Conservation (phyloP, 2,888 invertebrate genomes). For the Monoplex corrugatus region DNA sequence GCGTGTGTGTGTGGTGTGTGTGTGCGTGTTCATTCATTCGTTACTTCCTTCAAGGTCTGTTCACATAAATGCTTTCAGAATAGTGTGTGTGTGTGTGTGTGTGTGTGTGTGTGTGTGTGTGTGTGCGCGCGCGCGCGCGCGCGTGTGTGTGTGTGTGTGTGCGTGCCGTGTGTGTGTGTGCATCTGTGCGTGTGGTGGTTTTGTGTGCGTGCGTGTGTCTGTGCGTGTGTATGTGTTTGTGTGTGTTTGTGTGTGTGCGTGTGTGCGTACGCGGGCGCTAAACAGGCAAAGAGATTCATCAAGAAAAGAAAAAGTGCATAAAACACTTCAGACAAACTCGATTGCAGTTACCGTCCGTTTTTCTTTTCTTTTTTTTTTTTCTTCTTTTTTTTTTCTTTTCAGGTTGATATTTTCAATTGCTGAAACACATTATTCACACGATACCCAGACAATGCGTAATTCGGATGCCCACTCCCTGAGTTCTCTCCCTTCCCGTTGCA, state of each 20-base stretch:
- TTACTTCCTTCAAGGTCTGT: too few species aligned
- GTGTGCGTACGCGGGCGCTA: background rate
- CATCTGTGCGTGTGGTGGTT: background rate
- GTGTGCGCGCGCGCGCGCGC: background rate
- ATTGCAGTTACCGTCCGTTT: too few species aligned
- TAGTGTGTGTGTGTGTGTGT: background rate
- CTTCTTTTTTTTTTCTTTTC: background rate
- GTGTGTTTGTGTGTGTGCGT: background rate
- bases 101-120: background rate
- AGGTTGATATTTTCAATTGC: too few species aligned
- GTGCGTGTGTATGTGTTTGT: too few species aligned
- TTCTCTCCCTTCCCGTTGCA: background rate
- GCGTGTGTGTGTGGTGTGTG: slow-evolving; percentile 31
- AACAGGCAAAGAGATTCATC: too few species aligned
- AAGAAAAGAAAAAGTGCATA: too few species aligned
- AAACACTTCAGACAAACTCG: too few species aligned
- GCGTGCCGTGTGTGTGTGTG: slow-evolving; percentile 1
- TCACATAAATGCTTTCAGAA: background rate
- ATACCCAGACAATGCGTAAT: too few species aligned
- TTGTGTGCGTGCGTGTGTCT: slow-evolving; percentile 4
- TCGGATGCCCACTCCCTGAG: too few species aligned
- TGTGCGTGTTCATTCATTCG: background rate
- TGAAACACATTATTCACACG: too few species aligned
- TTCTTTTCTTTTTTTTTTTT: background rate
- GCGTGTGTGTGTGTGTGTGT: slow-evolving; percentile 24